phyloP scores from a whole-genome alignment of 2,113 vertebrate species.

The Ceyx cyanopectus region DNA sequence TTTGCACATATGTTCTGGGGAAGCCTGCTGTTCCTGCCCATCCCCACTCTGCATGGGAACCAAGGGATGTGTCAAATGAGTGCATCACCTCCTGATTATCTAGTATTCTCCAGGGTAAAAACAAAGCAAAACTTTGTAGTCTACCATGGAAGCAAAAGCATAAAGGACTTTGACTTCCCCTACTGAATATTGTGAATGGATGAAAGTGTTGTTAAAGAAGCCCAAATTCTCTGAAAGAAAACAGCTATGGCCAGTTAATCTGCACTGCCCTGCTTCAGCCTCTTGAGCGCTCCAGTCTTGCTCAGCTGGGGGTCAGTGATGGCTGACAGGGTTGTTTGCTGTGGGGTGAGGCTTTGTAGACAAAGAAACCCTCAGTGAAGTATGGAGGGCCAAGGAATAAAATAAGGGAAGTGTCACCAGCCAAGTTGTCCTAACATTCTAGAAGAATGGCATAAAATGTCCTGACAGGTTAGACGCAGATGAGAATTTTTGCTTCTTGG shows the following conservation, averaged over 20 bases:
- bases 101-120: slow-evolving; percentile 30
- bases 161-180: neutral
- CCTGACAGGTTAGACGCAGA: neutral
- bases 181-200: neutral
- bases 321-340: neutral
- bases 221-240: neutral
- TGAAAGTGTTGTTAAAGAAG: neutral
- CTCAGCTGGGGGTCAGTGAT: neutral
- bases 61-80: slow-evolving; percentile 2
- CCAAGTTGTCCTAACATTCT: neutral
- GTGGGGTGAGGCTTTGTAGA: neutral
- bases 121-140: neutral
- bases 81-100: neutral
- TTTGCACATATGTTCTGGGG: slow-evolving; percentile 67
- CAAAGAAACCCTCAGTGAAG: neutral
- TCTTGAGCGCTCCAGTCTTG: neutral
- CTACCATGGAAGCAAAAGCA: neutral
- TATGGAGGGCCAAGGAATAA: neutral
- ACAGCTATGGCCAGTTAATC: neutral
- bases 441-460: neutral
- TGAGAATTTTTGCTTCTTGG: neutral
- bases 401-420: neutral
- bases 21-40: slow-evolving; percentile 54
- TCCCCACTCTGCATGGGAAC: neutral
- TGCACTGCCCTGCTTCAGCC: neutral